Evolutionary conservation across 2,113 vertebrate species (phyloP).

Genomic region (Nycticebus coucang): DNA sequence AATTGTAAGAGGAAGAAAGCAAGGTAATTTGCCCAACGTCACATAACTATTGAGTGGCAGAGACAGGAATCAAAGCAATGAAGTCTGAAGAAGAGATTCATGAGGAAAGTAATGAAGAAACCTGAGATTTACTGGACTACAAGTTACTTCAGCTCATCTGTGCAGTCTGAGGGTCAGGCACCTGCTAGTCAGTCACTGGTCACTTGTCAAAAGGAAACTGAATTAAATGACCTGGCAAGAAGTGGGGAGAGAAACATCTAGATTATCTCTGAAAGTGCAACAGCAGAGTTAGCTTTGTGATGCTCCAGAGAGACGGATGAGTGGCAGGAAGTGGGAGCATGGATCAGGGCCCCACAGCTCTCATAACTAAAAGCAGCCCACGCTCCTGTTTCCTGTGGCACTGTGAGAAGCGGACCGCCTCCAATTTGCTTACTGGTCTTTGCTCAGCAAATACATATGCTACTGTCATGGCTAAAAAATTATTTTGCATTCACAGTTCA

Average conservation of each 20-base stretch:
- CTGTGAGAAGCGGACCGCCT: not conserved
- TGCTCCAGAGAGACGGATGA: not conserved
- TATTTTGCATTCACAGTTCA: constrained; percentile 32
- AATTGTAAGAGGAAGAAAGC: not conserved
- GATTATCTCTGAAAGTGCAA: not conserved
- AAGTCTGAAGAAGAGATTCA: not conserved
- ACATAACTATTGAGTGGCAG: not conserved
- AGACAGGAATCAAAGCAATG: not conserved
- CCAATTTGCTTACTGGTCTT: not conserved
- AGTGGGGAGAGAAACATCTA: not conserved
- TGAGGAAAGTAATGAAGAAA: not conserved
- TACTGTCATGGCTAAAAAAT: not conserved
- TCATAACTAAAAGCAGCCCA: not conserved
- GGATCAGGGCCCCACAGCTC: not conserved
- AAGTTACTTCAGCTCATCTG: not conserved
- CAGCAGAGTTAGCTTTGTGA: not conserved
- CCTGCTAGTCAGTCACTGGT: not conserved
- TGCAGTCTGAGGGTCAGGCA: not conserved
- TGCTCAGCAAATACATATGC: not conserved
- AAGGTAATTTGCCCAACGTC: not conserved
- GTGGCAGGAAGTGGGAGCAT: not conserved
- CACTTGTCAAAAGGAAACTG: not conserved
- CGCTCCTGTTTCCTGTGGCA: not conserved
- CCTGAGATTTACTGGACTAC: not conserved
- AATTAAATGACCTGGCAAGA: not conserved